Evolutionary conservation across 2,113 vertebrate species (phyloP), one percentile per base, ranked within the genome.

Genomic region (Platichthys stellatus): DNA sequence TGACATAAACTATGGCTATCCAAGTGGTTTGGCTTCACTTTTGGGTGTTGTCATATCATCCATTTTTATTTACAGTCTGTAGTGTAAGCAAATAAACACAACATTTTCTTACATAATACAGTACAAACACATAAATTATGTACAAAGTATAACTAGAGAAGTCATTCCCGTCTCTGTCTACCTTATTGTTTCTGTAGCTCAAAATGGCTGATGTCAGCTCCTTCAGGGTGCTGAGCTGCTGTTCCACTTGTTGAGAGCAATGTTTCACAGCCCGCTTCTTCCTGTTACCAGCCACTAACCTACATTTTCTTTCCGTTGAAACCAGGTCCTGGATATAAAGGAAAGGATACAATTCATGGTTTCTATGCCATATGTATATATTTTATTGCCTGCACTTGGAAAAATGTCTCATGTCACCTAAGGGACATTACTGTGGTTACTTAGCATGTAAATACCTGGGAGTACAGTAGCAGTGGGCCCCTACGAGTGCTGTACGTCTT

Each of bases 401-500:
- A 6, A 20, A 2, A 57, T 63, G 5, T 49, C 4, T 13, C 0
- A 24, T 38, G 26, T 10, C 8, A 2, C 24, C 12, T 14, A 23
- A 11, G 8, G 49, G 23, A 12, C 2, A 18, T 21, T 3, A 17
- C 5, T 68, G 56, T 24, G 51, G 2, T 14, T 31, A 31, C 31
- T 31, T 31, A 24, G 49, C 7, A 71, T 3, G 47, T 14, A 63
- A 21, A 38, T 59, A 89, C 90, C 84, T 87, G 93, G 2, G 95
- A 95, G 72, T 94, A 96, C 0, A 96, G 94, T 43, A 94, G 72
- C 9, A 96, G 88, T 0, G 82, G 87, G 0, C 93, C 94, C 45
- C 82, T 93, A n/a, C 94, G 93, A 14, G 93, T 96, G 78, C 94
- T 96, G 81, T 93, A 96, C 0, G 94, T 96, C 93, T 95, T 96